Evolutionary conservation across 2,888 invertebrate genomes (phyloP).

Genomic region (Drosophila neutralis): DNA sequence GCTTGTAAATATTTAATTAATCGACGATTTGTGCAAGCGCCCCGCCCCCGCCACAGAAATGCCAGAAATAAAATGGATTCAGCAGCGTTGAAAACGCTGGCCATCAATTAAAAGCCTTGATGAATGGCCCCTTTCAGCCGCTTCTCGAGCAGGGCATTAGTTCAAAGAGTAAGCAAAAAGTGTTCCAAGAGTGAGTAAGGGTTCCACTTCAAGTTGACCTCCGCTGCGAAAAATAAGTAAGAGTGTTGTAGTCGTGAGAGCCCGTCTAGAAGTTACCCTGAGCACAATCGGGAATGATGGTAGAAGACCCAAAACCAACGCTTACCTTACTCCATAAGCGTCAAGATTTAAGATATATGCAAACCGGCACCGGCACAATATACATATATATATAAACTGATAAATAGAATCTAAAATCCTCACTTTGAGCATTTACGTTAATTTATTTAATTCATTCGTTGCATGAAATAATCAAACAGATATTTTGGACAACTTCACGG

Average conservation of each 20-base stretch:
- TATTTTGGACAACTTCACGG: background rate
- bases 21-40: conserved; percentile 61
- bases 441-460: too few relatives aligned
- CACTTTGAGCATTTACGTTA: too few relatives aligned
- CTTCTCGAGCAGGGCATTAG: conserved; percentile 3
- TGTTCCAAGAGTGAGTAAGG: background rate
- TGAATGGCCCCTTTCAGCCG: conserved; percentile 33
- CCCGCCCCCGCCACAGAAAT: conserved; percentile 41
- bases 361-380: background rate
- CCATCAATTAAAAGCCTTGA: conserved; percentile 68
- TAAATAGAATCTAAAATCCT: background rate
- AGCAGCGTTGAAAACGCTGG: conserved; percentile 36
- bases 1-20: conserved; percentile 80
- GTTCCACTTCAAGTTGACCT: background rate
- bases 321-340: background rate
- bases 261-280: background rate
- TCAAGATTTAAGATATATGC: background rate
- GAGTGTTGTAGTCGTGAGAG: background rate
- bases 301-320: background rate
- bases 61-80: conserved; percentile 15
- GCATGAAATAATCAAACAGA: background rate
- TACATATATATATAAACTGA: background rate
- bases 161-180: background rate
- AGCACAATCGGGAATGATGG: background rate
- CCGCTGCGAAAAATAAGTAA: background rate